Percentiles rank a stretch among this genome's conserved stretches.
Conservation (phyloP, 1,140 invertebrate genomes). For the Neelides sp. region DNA sequence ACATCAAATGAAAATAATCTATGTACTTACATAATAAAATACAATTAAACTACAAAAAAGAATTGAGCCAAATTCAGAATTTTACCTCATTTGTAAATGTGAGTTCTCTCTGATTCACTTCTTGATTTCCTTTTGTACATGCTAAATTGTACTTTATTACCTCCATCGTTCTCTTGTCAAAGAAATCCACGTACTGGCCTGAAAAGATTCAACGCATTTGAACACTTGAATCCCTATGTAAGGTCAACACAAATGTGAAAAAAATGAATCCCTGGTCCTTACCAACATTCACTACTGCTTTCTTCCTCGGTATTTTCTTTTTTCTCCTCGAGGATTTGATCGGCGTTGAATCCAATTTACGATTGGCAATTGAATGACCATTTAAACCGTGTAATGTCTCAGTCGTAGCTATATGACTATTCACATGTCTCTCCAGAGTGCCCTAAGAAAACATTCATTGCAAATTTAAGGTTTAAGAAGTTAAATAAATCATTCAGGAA, state of each 20-base stretch:
- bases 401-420: conserved; percentile 64
- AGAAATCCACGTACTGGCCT: conserved; percentile 28
- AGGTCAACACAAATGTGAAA: not conserved
- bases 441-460: conserved; percentile 44
- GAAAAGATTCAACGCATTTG: not conserved
- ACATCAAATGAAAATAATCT: too few species aligned
- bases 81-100: conserved; percentile 26
- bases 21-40: too few species aligned
- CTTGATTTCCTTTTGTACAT: conserved; percentile 5
- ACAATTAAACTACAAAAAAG: too few species aligned
- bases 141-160: conserved; percentile 28
- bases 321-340: conserved; percentile 68
- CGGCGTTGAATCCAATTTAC: conserved; percentile 49
- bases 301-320: conserved; percentile 56
- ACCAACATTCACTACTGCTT: conserved; percentile 47
- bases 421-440: conserved; percentile 79
- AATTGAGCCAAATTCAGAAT: too few species aligned
- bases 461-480: not conserved
- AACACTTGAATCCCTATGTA: too few species aligned
- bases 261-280: too few species aligned
- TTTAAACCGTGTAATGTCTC: conserved; percentile 21
- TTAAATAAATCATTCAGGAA: not conserved
- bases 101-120: conserved; percentile 18
- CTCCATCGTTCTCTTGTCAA: conserved; percentile 29
- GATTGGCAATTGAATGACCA: conserved; percentile 38